Evolutionary conservation across 23 tunicate species (phyloP).

Genomic region (Oikopleura dioica): DNA sequence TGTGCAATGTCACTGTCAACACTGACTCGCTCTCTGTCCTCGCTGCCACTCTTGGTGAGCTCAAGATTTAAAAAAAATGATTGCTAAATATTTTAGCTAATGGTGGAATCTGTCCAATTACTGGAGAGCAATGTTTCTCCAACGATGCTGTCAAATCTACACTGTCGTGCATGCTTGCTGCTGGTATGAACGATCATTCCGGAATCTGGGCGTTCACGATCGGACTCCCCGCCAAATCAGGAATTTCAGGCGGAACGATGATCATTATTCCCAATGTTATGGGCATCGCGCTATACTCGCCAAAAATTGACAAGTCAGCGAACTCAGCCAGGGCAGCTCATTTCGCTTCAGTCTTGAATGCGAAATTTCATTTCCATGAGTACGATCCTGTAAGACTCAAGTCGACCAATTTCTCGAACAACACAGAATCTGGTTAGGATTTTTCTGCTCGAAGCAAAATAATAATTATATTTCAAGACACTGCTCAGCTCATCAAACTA

Average conservation of each 20-base stretch:
- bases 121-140: slow-evolving; percentile 12
- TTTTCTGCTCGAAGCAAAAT: no score
- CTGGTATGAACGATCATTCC: not conserved
- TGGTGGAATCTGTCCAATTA: slow-evolving; percentile 51
- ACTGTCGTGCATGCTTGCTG: not conserved
- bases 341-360: not conserved
- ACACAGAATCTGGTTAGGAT: no score
- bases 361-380: not conserved
- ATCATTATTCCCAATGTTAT: not conserved
- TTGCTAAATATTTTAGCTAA: slow-evolving; percentile 63
- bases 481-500: no score
- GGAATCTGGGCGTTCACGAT: not conserved
- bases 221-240: not conserved
- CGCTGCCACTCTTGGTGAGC: slow-evolving; percentile 43
- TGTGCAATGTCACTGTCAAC: slow-evolving; percentile 29
- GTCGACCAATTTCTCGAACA: no score
- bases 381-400: not conserved
- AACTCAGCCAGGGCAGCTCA: not conserved
- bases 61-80: no score
- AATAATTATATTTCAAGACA: no score
- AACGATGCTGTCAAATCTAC: slow-evolving; percentile 25
- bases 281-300: not conserved
- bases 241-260: not conserved
- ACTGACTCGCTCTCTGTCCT: slow-evolving; percentile 28
- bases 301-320: not conserved